phyloP scores from a whole-genome alignment of 2,113 vertebrate species.

The Dasyprocta punctata region DNA sequence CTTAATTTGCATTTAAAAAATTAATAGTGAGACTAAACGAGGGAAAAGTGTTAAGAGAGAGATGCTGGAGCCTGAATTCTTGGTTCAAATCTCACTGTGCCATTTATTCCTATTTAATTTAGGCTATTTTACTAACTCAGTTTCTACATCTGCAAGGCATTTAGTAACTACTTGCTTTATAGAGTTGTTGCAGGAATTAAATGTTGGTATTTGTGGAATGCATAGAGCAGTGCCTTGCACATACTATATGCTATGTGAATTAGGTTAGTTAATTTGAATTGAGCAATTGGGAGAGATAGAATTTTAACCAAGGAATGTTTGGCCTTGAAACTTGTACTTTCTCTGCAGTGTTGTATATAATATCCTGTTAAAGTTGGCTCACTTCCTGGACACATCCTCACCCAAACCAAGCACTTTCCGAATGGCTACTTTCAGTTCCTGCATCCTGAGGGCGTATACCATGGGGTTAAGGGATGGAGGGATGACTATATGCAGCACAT shows the following conservation, averaged over 20 bases:
- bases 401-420: constrained; percentile 18
- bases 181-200: neutral
- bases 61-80: neutral
- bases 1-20: constrained; percentile 16
- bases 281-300: neutral
- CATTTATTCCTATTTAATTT: neutral
- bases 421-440: constrained; percentile 69
- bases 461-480: constrained; percentile 78
- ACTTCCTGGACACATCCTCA: neutral
- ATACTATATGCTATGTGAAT: neutral
- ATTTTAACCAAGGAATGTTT: neutral
- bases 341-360: neutral
- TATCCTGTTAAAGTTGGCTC: neutral
- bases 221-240: neutral
- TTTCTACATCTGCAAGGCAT: neutral
- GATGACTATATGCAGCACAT: constrained; percentile 67
- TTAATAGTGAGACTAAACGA: neutral
- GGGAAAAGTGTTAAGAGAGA: neutral
- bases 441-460: constrained; percentile 75
- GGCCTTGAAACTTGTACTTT: neutral
- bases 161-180: neutral
- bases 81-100: neutral
- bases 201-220: neutral
- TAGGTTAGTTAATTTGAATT: neutral
- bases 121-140: neutral